Conservation (phyloP, 1,140 invertebrate genomes). For the Leptopilina clavipes region DNA sequence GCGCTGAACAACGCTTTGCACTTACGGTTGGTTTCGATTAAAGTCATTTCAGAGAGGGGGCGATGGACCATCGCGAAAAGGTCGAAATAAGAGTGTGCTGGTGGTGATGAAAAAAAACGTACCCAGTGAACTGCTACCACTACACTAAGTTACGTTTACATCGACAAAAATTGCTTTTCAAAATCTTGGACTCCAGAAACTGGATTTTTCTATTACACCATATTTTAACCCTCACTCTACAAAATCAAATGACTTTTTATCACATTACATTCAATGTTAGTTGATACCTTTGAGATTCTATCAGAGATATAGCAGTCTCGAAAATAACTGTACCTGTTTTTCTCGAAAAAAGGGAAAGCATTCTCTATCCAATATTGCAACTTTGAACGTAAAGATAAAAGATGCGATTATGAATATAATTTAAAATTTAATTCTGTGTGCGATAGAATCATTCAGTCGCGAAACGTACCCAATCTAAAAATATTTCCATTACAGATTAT, state of each 20-base stretch:
- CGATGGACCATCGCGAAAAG: conserved; percentile 51
- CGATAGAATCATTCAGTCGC: too few species aligned
- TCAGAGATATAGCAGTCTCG: neutral
- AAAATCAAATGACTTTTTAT: neutral
- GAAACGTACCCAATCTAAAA: too few species aligned
- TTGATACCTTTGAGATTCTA: conserved; percentile 2
- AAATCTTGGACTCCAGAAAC: neutral
- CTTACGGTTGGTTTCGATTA: conserved; percentile 67
- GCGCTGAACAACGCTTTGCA: conserved; percentile 67
- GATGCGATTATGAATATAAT: too few species aligned
- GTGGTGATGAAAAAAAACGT: conserved; percentile 38
- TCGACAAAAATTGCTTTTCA: conserved; percentile 2
- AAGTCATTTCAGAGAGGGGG: conserved; percentile 56
- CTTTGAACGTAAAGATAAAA: too few species aligned
- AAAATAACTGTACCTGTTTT: neutral
- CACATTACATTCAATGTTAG: neutral
- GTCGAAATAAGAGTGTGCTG: conserved; percentile 44
- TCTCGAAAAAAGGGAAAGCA: too few species aligned
- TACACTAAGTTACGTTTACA: neutral
- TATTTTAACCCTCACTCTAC: neutral
- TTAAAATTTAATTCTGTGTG: too few species aligned
- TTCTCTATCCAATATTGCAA: too few species aligned
- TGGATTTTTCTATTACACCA: conserved; percentile 17
- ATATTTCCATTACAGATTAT: too few species aligned
- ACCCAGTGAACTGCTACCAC: neutral